Evolutionary conservation across 2,113 vertebrate genomes (phyloP), one percentile per base, ranked within the genome.

Genomic region (Pardalotus punctatus): DNA sequence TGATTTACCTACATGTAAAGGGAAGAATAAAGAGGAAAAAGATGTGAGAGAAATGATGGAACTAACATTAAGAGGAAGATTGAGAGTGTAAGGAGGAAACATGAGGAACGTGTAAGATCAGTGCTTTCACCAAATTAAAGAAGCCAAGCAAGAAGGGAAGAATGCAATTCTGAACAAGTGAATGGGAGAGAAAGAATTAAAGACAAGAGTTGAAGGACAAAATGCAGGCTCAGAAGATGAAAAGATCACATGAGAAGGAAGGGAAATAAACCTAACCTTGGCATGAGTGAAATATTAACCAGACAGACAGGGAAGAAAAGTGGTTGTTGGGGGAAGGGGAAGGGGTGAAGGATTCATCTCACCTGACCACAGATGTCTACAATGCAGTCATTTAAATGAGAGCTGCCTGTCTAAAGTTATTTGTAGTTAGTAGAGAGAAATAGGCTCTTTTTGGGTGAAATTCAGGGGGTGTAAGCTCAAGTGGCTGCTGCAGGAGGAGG

Each of bases 231-330:
- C 38, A 90, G 58, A 79, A 65, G 70, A 91, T 65, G 40, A 82
- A 80, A 50, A 66, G 67, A 35, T 84, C 64, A 74, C 40, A 6
- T 65, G 77, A 33, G 35, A 77, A 66, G 25, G 47, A 94, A 81
- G 27, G 40, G 45, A 95, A 88, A 71, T 83, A 92, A 86, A 66
- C 54, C 53, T 79, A 65, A 87, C 87, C 76, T 81, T 90, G 83
- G 76, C 60, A 53, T 54, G 22, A 79, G 86, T 84, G 45, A 93
- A 93, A 86, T 72, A 90, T 95, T 96, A 96, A 90, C 88, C n/a
- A 79, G 36, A 65, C 18, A 82, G 69, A 50, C 61, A 61, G 79
- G 61, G 29, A 90, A 74, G 77, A 69, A 76, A 72, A 76, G n/a
- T 24, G 10, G 6, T 72, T 81, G 27, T 24, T 81, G 50, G 40